Base-by-base conservation (phyloP, 2,888 invertebrate genomes). In the Zygogramma bicolorata region DNA sequence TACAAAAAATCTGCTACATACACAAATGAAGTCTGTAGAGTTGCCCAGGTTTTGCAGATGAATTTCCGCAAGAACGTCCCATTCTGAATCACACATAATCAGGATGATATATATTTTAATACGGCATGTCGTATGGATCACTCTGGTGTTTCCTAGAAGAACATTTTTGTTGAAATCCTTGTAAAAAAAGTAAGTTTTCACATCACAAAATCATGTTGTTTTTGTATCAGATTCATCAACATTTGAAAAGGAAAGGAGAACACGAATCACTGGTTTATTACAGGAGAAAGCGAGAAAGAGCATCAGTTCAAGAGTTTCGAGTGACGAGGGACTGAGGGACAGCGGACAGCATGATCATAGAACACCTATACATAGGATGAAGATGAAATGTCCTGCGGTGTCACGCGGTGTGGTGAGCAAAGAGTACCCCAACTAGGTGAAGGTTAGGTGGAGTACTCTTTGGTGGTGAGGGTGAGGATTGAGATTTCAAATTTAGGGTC, bases 331-430 rank as follows among this genome's bases (percentile, higher is more conserved):
- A 87, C 8, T 92, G 92, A 81, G 86, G 93, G 0, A 92, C 93
- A 83, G 91, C 92, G 0, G 93, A 92, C 79, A 93, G 93, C 1
- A 79, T 85, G 34, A 91, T 93, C 90, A 92, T 93, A 91, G 93
- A 93, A n/a, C n/a, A n/a, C n/a, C n/a, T n/a, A n/a, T n/a, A n/a
- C n/a, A n/a, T n/a, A n/a, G n/a, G n/a, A n/a, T n/a, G n/a, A n/a
- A n/a, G n/a, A n/a, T n/a, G n/a, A n/a, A n/a, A n/a, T n/a, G n/a
- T n/a, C n/a, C n/a, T n/a, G n/a, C n/a, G n/a, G n/a, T n/a, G n/a
- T n/a, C n/a, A n/a, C n/a, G n/a, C n/a, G n/a, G n/a, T n/a, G n/a
- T n/a, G n/a, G n/a, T n/a, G n/a, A n/a, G n/a, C n/a, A n/a, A n/a
- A n/a, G n/a, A n/a, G n/a, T n/a, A n/a, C n/a, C n/a, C n/a, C n/a